A percentile compares a stretch with the other conserved stretches of the same genome.
Evolutionary conservation across 2,888 invertebrate species (phyloP).

Genomic region (Amphipyra tragopoginis): DNA sequence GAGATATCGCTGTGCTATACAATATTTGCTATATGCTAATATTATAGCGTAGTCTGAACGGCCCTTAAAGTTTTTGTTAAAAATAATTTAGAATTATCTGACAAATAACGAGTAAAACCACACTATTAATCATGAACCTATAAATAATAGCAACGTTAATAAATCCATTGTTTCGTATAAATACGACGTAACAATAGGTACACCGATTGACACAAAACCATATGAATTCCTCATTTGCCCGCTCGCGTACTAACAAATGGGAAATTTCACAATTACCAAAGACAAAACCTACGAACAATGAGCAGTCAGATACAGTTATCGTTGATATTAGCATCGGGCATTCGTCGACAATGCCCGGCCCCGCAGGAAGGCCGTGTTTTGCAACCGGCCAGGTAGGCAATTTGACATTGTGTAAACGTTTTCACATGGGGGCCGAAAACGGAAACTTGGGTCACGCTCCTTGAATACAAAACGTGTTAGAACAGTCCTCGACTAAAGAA

Average conservation of each 20-base stretch:
- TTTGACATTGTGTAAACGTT: conserved; percentile 86
- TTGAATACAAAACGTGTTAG: conserved; percentile 74
- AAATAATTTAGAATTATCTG: background rate
- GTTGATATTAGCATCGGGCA: conserved; percentile 60
- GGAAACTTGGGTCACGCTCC: conserved; percentile 82
- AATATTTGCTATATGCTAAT: no score
- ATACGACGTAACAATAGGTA: conserved; percentile 41
- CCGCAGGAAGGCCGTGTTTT: conserved; percentile 78
- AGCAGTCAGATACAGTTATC: conserved; percentile 62
- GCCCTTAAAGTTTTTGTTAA: no score
- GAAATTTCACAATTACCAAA: conserved; percentile 55
- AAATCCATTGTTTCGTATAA: conserved; percentile 44
- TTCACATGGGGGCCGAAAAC: conserved; percentile 82
- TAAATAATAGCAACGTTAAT: conserved; percentile 23
- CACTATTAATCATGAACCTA: conserved; percentile 12
- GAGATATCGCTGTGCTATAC: no score
- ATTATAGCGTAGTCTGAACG: no score
- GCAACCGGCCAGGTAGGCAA: conserved; percentile 79
- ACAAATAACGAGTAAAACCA: conserved; percentile 9
- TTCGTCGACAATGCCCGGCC: conserved; percentile 66
- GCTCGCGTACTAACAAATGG: conserved; percentile 47
- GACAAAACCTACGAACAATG: conserved; percentile 59
- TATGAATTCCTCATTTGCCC: conserved; percentile 48
- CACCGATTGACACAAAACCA: conserved; percentile 42
- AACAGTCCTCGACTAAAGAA: conserved; percentile 53